A percentile compares a stretch with the other conserved stretches of the same genome.
Evolutionary conservation across 1,140 invertebrate genomes (phyloP).

Genomic region (Leguminivora glycinivorella): DNA sequence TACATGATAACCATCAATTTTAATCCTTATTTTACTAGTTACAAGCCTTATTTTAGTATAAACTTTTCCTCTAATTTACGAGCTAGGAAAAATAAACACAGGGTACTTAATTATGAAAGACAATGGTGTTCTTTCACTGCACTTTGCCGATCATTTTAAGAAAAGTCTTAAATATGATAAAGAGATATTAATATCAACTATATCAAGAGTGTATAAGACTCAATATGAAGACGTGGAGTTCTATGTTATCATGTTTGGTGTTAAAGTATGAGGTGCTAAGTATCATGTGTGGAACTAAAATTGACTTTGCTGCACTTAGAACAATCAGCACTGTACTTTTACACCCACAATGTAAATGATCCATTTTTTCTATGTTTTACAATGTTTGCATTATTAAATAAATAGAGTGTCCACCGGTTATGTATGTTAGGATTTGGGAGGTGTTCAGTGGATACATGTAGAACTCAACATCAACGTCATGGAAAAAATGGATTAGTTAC

Average conservation of each 20-base stretch:
- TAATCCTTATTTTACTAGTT: neutral
- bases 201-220: neutral
- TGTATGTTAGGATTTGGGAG: too few species aligned
- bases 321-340: neutral
- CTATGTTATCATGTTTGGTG: neutral
- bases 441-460: too few species aligned
- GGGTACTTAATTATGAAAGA: neutral
- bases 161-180: neutral
- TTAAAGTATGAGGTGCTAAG: constrained; percentile 9
- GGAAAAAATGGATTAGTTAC: too few species aligned
- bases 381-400: too few species aligned
- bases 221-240: neutral
- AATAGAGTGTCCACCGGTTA: too few species aligned
- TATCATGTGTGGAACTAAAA: constrained; percentile 2
- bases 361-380: too few species aligned
- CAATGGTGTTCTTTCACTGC: neutral
- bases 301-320: constrained; percentile 3
- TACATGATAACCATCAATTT: neutral
- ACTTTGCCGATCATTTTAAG: neutral
- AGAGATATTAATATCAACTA: neutral
- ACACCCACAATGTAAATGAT: too few species aligned
- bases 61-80: neutral
- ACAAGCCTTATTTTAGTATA: neutral
- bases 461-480: too few species aligned
- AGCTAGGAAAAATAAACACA: neutral